These are phyloP conservation scores for Aramus guarauna DNA, from an alignment of 2,113 vertebrate species.

Conservation along the genomic window DNA sequence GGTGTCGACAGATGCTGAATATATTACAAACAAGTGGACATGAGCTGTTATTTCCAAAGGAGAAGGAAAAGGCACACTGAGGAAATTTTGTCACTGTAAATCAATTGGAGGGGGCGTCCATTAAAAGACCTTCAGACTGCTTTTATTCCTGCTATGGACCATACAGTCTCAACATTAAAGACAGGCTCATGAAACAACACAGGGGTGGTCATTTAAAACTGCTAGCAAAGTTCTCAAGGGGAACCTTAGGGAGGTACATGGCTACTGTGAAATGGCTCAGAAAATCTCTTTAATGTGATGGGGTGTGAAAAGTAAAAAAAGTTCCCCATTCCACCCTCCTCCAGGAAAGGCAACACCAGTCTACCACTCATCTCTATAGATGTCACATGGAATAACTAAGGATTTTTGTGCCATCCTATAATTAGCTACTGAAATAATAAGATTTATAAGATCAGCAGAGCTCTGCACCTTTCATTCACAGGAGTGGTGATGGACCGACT, in stretches of 20 bases:
- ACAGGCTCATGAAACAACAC: not conserved
- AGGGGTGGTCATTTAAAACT: not conserved
- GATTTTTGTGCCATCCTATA: not conserved
- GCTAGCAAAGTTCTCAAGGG: not conserved
- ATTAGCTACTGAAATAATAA: not conserved
- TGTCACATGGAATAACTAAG: not conserved
- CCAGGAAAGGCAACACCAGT: not conserved
- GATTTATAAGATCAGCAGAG: not conserved
- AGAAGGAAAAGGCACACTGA: not conserved
- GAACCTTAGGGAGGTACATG: not conserved
- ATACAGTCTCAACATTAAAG: not conserved
- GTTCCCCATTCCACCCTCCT: not conserved
- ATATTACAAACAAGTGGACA: constrained; percentile 39
- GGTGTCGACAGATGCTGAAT: constrained; percentile 46
- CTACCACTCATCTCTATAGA: not conserved
- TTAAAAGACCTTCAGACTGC: not conserved
- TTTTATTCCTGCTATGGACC: not conserved
- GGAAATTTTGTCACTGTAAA: not conserved
- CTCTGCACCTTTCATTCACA: not conserved
- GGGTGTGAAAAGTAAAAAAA: not conserved
- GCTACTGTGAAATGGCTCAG: not conserved
- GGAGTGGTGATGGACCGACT: not conserved
- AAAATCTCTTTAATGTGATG: not conserved
- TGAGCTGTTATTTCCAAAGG: not conserved
- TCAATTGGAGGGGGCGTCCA: not conserved